These are phyloP conservation scores for Perognathus longimembris DNA, from an alignment of 2,113 vertebrate genomes.

Conservation along the genomic window DNA sequence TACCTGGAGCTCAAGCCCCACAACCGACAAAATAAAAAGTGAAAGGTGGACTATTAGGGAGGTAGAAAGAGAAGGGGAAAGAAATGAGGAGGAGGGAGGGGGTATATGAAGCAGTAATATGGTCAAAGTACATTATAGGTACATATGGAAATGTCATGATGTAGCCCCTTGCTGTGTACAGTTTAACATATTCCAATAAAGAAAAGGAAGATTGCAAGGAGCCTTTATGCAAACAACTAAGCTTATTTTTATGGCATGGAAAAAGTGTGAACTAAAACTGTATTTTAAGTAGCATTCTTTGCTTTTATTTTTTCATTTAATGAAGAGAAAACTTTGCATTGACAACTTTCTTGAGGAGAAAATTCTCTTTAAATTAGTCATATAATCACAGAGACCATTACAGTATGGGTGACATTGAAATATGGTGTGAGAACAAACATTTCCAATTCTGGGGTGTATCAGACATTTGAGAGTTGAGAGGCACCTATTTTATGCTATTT, in stretches of 20 bases:
- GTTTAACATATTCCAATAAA: too few relatives aligned
- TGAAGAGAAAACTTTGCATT: constrained; percentile 39
- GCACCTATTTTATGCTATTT: neutral
- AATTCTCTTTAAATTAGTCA: constrained; percentile 37
- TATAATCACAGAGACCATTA: constrained; percentile 26
- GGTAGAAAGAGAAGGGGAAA: too few relatives aligned
- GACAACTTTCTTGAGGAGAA: constrained; percentile 27
- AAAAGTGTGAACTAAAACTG: neutral
- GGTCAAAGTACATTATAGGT: too few relatives aligned
- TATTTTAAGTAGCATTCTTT: constrained; percentile 26
- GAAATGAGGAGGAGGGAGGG: too few relatives aligned
- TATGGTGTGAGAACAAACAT: neutral
- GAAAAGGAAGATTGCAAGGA: constrained; percentile 7
- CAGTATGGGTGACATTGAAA: neutral
- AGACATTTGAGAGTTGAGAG: neutral
- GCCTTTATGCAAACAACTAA: constrained; percentile 25
- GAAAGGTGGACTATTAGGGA: too few relatives aligned
- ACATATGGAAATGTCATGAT: too few relatives aligned
- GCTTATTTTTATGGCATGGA: constrained; percentile 15
- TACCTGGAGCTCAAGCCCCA: neutral
- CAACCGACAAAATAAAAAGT: neutral
- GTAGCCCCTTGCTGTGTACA: neutral
- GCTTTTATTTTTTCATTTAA: constrained; percentile 20
- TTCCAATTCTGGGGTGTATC: neutral
- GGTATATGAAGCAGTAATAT: too few relatives aligned